Percentiles rank a stretch among this genome's conserved stretches.
phyloP scores from a whole-genome alignment of 2,888 invertebrate species.

The Agriopis marginaria region DNA sequence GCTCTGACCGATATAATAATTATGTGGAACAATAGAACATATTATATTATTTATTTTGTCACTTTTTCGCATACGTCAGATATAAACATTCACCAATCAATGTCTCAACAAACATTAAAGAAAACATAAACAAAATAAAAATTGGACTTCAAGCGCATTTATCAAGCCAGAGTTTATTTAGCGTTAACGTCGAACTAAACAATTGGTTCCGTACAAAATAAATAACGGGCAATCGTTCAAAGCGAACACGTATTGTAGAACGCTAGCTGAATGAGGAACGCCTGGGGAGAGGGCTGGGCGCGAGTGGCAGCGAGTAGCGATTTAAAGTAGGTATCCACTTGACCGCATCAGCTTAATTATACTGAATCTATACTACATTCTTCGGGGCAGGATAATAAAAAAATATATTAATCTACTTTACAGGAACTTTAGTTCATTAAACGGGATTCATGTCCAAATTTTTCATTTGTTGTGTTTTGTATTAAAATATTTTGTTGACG shows the following conservation, averaged over 20 bases:
- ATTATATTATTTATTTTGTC: too few species aligned
- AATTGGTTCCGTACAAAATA: conserved; percentile 65
- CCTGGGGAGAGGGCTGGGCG: conserved; percentile 35
- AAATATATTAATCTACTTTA: too few species aligned
- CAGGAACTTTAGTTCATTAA: too few species aligned
- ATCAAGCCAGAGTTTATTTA: conserved; percentile 43
- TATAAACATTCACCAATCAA: neutral
- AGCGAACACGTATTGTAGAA: conserved; percentile 47
- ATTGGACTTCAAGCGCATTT: conserved; percentile 39
- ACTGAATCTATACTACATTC: too few species aligned
- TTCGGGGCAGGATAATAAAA: too few species aligned
- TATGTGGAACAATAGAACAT: too few species aligned
- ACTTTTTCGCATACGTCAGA: too few species aligned
- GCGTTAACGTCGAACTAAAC: conserved; percentile 50
- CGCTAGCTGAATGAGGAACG: conserved; percentile 48
- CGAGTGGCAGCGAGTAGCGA: conserved; percentile 35
- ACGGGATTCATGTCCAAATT: too few species aligned
- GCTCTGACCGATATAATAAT: too few species aligned
- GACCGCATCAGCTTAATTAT: too few species aligned
- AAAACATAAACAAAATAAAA: conserved; percentile 27
- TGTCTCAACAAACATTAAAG: neutral
- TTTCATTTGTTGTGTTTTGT: too few species aligned
- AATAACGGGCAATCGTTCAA: conserved; percentile 64
- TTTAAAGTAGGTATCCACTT: neutral
- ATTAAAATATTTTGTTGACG: too few species aligned